Percentiles rank a stretch among this genome's conserved stretches.
These are phyloP conservation scores for Blastobasis lacticolella DNA, from an alignment of 2,888 invertebrate genomes.

Conservation along the genomic window DNA sequence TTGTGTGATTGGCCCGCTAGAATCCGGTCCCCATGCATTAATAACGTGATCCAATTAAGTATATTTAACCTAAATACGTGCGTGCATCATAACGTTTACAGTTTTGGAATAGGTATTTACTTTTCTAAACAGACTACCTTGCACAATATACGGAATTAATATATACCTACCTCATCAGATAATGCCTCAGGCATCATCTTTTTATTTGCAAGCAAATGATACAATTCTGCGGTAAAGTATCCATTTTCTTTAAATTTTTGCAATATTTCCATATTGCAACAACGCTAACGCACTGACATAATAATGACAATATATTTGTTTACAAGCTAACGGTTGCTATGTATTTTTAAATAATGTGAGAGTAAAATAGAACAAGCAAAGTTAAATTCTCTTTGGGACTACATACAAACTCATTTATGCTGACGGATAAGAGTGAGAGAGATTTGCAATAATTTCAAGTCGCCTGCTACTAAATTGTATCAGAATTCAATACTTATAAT, in stretches of 20 bases:
- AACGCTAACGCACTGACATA: background rate
- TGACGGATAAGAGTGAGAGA: background rate
- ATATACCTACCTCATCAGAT: constrained; percentile 2
- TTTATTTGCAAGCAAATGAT: constrained; percentile 52
- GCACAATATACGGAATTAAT: background rate
- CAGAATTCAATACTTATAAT: background rate
- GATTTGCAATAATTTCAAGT: background rate
- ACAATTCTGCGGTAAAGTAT: constrained; percentile 55
- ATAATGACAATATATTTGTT: constrained; percentile 23
- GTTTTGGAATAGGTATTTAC: background rate
- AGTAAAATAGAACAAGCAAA: background rate
- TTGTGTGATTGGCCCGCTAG: too few relatives aligned
- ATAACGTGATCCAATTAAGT: too few relatives aligned
- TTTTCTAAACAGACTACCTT: background rate
- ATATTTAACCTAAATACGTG: too few relatives aligned
- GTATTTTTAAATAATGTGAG: constrained; percentile 9
- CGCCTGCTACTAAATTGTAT: background rate
- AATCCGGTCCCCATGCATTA: too few relatives aligned
- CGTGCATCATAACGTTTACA: background rate
- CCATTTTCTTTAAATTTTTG: constrained; percentile 59
- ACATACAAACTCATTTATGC: background rate
- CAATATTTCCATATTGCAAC: constrained; percentile 50
- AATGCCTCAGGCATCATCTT: constrained; percentile 23
- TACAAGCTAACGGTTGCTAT: constrained; percentile 26
- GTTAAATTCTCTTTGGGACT: background rate